Evolutionary conservation across 2,797 vertebrate genomes (phyloP).

Genomic region (Serranus cabrilla): DNA sequence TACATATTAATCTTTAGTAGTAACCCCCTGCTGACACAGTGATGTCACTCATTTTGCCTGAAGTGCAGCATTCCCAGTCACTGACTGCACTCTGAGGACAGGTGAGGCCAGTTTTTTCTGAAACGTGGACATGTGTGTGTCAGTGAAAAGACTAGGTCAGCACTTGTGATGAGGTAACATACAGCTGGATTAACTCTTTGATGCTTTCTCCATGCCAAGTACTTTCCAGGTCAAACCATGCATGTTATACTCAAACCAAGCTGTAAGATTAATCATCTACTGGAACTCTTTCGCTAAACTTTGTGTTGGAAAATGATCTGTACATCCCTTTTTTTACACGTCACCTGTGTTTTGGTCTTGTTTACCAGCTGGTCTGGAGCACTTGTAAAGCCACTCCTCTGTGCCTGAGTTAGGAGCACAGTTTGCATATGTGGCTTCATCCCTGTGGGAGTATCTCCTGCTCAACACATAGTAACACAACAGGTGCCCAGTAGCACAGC

Average conservation of each 20-base stretch:
- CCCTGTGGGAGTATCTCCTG: conserved; percentile 82
- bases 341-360: conserved; percentile 46
- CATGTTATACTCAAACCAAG: background rate
- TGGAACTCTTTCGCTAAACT: background rate
- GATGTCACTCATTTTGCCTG: conserved; percentile 67
- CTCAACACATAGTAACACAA: conserved; percentile 84
- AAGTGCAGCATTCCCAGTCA: conserved; percentile 74
- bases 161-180: conserved; percentile 43
- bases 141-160: conserved; percentile 42
- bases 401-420: conserved; percentile 72
- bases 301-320: background rate
- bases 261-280: background rate
- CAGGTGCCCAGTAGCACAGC: conserved; percentile 80
- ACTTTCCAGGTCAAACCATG: background rate
- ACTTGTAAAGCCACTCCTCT: conserved; percentile 75
- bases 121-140: conserved; percentile 8
- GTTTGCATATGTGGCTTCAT: conserved; percentile 89
- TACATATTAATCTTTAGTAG: conserved; percentile 50
- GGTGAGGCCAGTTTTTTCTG: conserved; percentile 61
- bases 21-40: conserved; percentile 24
- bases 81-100: conserved; percentile 54
- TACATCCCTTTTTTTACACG: background rate
- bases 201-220: background rate
- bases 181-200: background rate
- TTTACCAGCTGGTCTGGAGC: conserved; percentile 74